A percentile compares a stretch with the other conserved stretches of the same genome.
Conservation (phyloP, 2,797 vertebrate species). For the Linurgus olivaceus region DNA sequence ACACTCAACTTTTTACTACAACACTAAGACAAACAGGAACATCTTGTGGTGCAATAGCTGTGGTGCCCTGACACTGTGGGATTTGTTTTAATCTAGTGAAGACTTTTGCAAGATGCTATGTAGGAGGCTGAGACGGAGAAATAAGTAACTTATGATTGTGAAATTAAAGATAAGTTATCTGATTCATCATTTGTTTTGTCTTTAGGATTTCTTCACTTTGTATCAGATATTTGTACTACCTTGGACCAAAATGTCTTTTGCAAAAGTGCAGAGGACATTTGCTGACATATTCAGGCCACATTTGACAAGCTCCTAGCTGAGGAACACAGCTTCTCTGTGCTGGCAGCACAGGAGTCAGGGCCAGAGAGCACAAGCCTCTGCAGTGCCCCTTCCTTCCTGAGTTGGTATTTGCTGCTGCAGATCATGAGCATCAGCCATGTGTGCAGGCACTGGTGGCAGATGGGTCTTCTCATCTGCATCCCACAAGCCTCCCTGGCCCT, state of each 20-base stretch:
- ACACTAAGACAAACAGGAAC: slow-evolving; percentile 18
- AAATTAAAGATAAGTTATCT: slow-evolving; percentile 39
- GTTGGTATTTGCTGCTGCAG: not conserved
- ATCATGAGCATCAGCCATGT: not conserved
- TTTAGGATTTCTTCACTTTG: slow-evolving; percentile 44
- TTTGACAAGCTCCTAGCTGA: not conserved
- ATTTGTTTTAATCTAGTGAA: slow-evolving; percentile 31
- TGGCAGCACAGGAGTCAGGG: not conserved
- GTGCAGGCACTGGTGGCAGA: not conserved
- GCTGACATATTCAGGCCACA: not conserved
- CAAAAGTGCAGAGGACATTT: not conserved
- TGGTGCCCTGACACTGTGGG: not conserved
- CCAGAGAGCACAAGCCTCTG: not conserved
- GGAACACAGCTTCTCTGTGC: not conserved
- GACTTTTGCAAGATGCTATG: slow-evolving; percentile 51
- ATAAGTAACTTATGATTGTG: slow-evolving; percentile 31
- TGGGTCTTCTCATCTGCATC: not conserved
- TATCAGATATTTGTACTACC: not conserved
- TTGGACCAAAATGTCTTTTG: not conserved
- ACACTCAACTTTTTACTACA: not conserved
- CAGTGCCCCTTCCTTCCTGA: not conserved
- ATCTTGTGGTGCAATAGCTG: slow-evolving; percentile 9
- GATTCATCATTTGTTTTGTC: slow-evolving; percentile 18
- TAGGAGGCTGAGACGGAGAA: slow-evolving; percentile 43
- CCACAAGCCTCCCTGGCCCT: not conserved